Conservation (phyloP, 2,888 invertebrate genomes). For the Cryptocephalus primarius region DNA sequence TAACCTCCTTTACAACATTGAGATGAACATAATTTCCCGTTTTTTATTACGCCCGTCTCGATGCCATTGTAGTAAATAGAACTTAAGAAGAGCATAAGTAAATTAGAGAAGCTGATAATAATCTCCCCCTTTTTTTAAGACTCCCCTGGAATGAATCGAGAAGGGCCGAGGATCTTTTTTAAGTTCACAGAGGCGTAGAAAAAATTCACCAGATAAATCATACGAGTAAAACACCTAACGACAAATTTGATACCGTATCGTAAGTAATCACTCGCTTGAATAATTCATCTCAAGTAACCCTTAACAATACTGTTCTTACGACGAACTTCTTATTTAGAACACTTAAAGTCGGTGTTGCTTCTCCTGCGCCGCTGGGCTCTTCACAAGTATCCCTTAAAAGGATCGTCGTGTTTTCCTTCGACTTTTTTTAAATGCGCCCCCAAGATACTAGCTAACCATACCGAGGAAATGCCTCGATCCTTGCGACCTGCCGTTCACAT, state of each 20-base stretch:
- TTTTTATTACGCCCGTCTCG: conserved; percentile 29
- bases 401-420: conserved; percentile 32
- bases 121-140: conserved; percentile 49
- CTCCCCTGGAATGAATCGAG: conserved; percentile 10
- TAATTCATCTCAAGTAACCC: conserved; percentile 13
- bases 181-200: conserved; percentile 4
- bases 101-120: conserved; percentile 71
- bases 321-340: neutral
- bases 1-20: conserved; percentile 2
- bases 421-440: conserved; percentile 30
- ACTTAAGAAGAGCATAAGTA: conserved; percentile 67
- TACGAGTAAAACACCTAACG: no score
- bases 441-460: conserved; percentile 30
- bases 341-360: no score
- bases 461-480: conserved; percentile 19
- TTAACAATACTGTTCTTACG: neutral
- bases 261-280: conserved; percentile 22
- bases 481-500: conserved; percentile 22
- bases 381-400: conserved; percentile 24
- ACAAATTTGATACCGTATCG: neutral
- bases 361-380: conserved; percentile 1
- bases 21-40: conserved; percentile 24
- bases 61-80: conserved; percentile 53
- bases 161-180: conserved; percentile 20
- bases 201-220: no score